Percentiles rank a stretch among this genome's conserved stretches.
Evolutionary conservation across 35 echinoderm and acorn worm species (phyloP).

Genomic region (Hemicentrotus pulcherrimus): DNA sequence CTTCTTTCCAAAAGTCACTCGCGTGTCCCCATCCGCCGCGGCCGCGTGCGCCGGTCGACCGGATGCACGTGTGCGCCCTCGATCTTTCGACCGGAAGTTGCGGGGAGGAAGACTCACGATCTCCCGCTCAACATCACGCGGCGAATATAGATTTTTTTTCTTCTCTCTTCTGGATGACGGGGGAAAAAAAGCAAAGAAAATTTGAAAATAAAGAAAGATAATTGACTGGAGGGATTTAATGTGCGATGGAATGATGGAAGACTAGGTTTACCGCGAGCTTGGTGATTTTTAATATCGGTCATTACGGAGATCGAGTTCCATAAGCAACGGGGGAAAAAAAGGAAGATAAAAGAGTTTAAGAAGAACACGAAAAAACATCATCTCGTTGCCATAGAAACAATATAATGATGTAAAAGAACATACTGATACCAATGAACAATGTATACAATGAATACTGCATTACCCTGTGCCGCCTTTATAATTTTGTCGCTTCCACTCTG

Average conservation of each 20-base stretch:
- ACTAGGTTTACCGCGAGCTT: not conserved
- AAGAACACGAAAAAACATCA: not conserved
- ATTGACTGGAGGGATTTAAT: not conserved
- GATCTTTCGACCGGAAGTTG: slow-evolving; percentile 40
- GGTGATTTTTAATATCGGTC: slow-evolving; percentile 2
- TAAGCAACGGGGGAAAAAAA: not conserved
- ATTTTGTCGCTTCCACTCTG: too few relatives aligned
- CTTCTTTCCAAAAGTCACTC: slow-evolving; percentile 1
- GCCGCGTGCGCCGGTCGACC: not conserved
- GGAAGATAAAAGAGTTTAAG: not conserved
- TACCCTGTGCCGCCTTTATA: too few relatives aligned
- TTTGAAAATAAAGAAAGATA: slow-evolving; percentile 43
- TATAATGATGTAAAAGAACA: too few relatives aligned
- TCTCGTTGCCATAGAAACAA: too few relatives aligned
- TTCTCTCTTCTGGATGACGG: not conserved
- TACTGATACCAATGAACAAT: too few relatives aligned
- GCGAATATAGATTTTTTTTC: slow-evolving; percentile 24
- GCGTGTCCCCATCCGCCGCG: not conserved
- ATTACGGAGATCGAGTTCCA: not conserved
- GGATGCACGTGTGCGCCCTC: slow-evolving; percentile 35
- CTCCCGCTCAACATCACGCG: not conserved
- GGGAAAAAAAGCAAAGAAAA: not conserved
- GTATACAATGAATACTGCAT: too few relatives aligned
- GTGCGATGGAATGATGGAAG: slow-evolving; percentile 39
- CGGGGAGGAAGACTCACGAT: slow-evolving; percentile 33